Evolutionary conservation across 1,140 invertebrate genomes (phyloP).

Genomic region (Homarus americanus): DNA sequence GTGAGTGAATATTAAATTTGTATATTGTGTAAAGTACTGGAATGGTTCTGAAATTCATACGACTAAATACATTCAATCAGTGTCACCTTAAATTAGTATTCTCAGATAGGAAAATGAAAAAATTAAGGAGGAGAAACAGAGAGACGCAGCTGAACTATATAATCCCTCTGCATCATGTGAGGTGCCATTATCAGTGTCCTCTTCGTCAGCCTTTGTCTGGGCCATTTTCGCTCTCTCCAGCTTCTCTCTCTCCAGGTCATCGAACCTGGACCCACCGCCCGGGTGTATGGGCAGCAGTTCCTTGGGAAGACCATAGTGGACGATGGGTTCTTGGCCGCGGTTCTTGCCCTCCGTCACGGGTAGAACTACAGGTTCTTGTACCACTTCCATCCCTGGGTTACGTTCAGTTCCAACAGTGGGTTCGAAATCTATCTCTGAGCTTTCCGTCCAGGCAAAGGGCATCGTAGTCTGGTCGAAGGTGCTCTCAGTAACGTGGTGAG

Average conservation of each 20-base stretch:
- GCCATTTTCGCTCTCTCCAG: slow-evolving; percentile 47
- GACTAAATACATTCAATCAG: not conserved
- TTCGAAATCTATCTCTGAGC: not conserved
- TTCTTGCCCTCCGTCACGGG: slow-evolving; percentile 49
- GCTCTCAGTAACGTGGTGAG: not conserved
- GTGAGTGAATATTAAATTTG: no score
- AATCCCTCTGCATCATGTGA: slow-evolving; percentile 39
- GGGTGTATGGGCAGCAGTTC: slow-evolving; percentile 56
- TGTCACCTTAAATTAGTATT: slow-evolving; percentile 12
- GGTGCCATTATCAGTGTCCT: slow-evolving; percentile 11
- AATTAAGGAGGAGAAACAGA: slow-evolving; percentile 46
- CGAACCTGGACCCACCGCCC: slow-evolving; percentile 40
- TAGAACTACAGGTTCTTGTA: slow-evolving; percentile 28
- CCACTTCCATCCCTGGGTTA: not conserved
- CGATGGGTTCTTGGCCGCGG: not conserved
- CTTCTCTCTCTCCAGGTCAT: slow-evolving; percentile 47
- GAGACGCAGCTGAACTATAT: slow-evolving; percentile 38
- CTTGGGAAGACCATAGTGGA: slow-evolving; percentile 31
- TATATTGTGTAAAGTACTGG: not conserved
- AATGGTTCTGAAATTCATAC: slow-evolving; percentile 20
- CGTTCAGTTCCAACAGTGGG: not conserved
- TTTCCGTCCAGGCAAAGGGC: not conserved
- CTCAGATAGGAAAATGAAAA: slow-evolving; percentile 46
- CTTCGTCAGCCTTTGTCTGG: slow-evolving; percentile 31
- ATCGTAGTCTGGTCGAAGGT: not conserved